A percentile compares a stretch with the other conserved stretches of the same genome.
phyloP scores from a whole-genome alignment of 1,140 invertebrate species.

The Papilio glaucus region DNA sequence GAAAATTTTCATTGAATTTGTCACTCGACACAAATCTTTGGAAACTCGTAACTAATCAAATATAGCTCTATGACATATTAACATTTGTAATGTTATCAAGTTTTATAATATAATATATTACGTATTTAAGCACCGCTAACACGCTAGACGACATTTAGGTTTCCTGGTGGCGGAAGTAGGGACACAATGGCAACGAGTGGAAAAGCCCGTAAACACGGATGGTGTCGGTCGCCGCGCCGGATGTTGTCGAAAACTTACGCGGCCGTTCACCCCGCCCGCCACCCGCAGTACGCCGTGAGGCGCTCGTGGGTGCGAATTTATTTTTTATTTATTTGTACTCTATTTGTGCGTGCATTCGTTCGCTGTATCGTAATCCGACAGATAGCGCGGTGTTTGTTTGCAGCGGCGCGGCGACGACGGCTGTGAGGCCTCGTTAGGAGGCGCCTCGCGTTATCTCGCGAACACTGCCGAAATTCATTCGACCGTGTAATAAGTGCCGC shows the following conservation, averaged over 20 bases:
- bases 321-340: slow-evolving; percentile 57
- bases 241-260: slow-evolving; percentile 65
- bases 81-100: neutral
- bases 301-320: slow-evolving; percentile 58
- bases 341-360: slow-evolving; percentile 50
- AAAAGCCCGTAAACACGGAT: slow-evolving; percentile 37
- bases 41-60: neutral
- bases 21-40: neutral
- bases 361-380: slow-evolving; percentile 66
- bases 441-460: slow-evolving; percentile 70
- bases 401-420: slow-evolving; percentile 54
- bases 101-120: too few species aligned
- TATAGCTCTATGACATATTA: too few species aligned
- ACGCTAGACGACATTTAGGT: neutral
- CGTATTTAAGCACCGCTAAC: too few species aligned
- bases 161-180: neutral
- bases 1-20: slow-evolving; percentile 5
- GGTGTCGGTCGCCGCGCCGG: slow-evolving; percentile 52
- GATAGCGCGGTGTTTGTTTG: slow-evolving; percentile 76
- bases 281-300: slow-evolving; percentile 46
- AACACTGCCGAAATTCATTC: slow-evolving; percentile 69
- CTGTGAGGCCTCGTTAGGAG: slow-evolving; percentile 75
- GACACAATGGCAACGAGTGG: neutral
- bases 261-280: slow-evolving; percentile 63
- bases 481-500: slow-evolving; percentile 67